Evolutionary conservation across 2,888 invertebrate species (phyloP).

Genomic region (Conomelus anceps): DNA sequence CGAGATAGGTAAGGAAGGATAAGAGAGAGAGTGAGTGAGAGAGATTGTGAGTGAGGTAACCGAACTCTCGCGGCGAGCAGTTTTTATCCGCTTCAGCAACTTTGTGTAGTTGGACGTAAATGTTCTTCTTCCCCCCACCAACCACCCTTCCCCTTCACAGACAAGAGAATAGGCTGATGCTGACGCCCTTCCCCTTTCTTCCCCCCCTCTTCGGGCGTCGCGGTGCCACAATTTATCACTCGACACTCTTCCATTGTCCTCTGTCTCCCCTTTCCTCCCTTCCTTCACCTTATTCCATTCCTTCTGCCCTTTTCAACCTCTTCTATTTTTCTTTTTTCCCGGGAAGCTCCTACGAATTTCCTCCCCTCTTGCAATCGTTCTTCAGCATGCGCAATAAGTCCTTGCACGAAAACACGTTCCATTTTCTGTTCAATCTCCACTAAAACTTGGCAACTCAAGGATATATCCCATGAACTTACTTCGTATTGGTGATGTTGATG

Average conservation of each 20-base stretch:
- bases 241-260: slow-evolving; percentile 9
- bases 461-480: background rate
- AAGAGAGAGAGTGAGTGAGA: slow-evolving; percentile 4
- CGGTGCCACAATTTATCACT: slow-evolving; percentile 7
- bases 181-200: background rate
- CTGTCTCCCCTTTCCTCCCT: background rate
- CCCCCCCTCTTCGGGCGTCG: background rate
- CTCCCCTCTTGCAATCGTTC: background rate
- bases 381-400: background rate
- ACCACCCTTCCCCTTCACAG: background rate
- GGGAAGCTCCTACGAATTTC: background rate
- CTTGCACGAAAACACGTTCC: background rate
- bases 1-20: slow-evolving; percentile 30
- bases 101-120: slow-evolving; percentile 22
- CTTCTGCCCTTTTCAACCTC: background rate
- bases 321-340: background rate
- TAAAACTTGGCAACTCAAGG: background rate
- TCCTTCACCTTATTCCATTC: background rate
- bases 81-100: slow-evolving; percentile 24
- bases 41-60: slow-evolving; percentile 18
- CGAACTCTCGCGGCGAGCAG: slow-evolving; percentile 17
- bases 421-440: background rate
- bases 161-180: background rate
- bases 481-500: no score
- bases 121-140: slow-evolving; percentile 11